Percentiles rank a stretch among this genome's conserved stretches.
Evolutionary conservation across 2,113 vertebrate species (phyloP).

Genomic region (Zeus faber): DNA sequence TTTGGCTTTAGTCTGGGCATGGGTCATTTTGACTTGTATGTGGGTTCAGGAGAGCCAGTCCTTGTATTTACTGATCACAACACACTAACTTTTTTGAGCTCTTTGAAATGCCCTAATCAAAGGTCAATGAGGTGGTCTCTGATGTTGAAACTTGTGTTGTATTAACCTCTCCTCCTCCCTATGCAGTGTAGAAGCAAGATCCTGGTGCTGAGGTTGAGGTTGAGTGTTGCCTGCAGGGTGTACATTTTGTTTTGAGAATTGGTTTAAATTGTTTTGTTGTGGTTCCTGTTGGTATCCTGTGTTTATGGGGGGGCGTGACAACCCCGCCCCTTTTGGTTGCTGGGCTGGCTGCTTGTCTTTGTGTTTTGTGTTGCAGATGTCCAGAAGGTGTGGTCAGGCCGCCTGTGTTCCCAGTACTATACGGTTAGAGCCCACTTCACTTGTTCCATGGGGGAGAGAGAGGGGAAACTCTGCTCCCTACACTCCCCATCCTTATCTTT

Average conservation of each 20-base stretch:
- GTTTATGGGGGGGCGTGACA: no score
- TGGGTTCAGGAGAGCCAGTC: no score
- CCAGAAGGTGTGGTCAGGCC: not conserved
- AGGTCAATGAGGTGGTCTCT: no score
- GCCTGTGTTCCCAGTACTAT: constrained; percentile 2
- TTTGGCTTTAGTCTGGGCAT: no score
- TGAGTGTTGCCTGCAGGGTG: not conserved
- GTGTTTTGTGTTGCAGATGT: not conserved
- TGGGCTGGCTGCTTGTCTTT: not conserved
- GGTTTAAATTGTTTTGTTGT: not conserved
- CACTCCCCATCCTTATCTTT: no score
- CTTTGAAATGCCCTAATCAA: no score
- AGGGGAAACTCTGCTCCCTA: no score
- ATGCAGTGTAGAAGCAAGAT: not conserved
- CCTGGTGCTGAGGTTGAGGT: not conserved
- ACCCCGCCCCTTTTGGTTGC: not conserved
- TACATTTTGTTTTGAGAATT: not conserved
- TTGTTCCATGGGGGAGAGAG: no score
- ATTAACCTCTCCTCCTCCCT: not conserved
- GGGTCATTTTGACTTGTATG: no score
- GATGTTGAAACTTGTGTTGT: not conserved
- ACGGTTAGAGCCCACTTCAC: no score
- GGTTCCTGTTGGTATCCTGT: not conserved
- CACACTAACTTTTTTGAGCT: no score
- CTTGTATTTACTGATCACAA: no score